phyloP scores from a whole-genome alignment of 64 coral and sea anemone genomes.

The Orbicella faveolata region DNA sequence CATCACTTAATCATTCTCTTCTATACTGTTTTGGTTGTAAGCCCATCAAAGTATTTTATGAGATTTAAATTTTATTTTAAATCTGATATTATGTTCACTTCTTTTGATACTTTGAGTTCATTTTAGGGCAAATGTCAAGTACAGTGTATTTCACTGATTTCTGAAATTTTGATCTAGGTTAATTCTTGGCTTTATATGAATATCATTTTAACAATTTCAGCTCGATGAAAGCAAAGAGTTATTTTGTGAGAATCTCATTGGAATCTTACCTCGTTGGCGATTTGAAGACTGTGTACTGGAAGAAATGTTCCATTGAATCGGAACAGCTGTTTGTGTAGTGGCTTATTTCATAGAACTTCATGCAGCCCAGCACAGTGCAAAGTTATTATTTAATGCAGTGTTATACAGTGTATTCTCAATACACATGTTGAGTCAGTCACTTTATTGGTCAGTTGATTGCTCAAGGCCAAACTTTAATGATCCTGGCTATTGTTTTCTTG shows the following conservation, averaged over 20 bases:
- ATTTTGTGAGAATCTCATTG: too few species aligned
- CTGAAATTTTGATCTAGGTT: background rate
- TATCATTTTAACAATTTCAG: background rate
- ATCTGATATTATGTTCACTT: background rate
- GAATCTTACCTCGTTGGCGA: too few species aligned
- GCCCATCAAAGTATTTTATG: background rate
- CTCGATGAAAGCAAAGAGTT: background rate
- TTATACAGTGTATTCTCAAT: background rate
- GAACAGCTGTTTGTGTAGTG: too few species aligned
- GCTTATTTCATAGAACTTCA: background rate
- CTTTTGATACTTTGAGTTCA: background rate
- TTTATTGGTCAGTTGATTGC: conserved; percentile 20
- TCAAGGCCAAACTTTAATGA: background rate
- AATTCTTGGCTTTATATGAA: background rate
- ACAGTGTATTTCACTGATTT: background rate
- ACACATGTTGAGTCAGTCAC: background rate
- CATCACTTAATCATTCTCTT: too few species aligned
- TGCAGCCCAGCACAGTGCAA: background rate
- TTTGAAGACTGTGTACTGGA: too few species aligned
- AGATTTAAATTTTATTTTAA: too few species aligned
- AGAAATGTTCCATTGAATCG: too few species aligned
- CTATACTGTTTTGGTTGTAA: too few species aligned
- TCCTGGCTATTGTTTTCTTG: background rate
- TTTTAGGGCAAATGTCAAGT: background rate
- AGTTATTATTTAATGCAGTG: background rate